phyloP scores from a whole-genome alignment of 1,140 invertebrate species.

The Choristoneura fumiferana region DNA sequence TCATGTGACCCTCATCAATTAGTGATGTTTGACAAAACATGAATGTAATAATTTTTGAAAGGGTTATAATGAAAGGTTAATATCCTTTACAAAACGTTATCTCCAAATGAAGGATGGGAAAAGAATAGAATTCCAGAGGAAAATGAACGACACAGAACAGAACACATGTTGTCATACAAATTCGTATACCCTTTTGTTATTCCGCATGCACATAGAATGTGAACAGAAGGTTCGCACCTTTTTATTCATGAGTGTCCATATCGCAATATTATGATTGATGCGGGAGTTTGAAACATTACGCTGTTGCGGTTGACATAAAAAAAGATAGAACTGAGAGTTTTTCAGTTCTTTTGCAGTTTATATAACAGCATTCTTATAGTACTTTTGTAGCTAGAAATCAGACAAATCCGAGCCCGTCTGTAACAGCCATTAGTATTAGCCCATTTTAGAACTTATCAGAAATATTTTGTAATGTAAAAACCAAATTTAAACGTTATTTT shows the following conservation, averaged over 20 bases:
- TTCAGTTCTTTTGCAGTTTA: too few relatives aligned
- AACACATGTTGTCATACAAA: neutral
- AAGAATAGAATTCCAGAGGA: neutral
- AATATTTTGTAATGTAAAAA: too few relatives aligned
- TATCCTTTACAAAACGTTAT: conserved; percentile 20
- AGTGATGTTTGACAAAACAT: conserved; percentile 20
- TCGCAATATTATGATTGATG: conserved; percentile 3
- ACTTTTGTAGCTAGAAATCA: too few relatives aligned
- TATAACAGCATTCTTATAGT: too few relatives aligned
- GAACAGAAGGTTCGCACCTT: neutral
- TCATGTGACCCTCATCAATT: conserved; percentile 27
- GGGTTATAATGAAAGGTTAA: conserved; percentile 21
- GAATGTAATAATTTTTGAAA: conserved; percentile 26
- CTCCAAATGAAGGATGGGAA: neutral
- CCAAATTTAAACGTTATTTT: too few relatives aligned
- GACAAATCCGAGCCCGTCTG: too few relatives aligned
- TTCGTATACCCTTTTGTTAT: conserved; percentile 5
- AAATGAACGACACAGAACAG: neutral
- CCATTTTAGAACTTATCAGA: too few relatives aligned
- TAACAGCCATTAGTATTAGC: too few relatives aligned
- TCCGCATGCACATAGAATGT: neutral
- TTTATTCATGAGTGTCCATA: neutral
- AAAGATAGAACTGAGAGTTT: too few relatives aligned
- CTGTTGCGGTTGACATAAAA: neutral
- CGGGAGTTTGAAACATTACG: neutral